phyloP scores from a whole-genome alignment of 2,113 vertebrate species.

The Panthera uncia region DNA sequence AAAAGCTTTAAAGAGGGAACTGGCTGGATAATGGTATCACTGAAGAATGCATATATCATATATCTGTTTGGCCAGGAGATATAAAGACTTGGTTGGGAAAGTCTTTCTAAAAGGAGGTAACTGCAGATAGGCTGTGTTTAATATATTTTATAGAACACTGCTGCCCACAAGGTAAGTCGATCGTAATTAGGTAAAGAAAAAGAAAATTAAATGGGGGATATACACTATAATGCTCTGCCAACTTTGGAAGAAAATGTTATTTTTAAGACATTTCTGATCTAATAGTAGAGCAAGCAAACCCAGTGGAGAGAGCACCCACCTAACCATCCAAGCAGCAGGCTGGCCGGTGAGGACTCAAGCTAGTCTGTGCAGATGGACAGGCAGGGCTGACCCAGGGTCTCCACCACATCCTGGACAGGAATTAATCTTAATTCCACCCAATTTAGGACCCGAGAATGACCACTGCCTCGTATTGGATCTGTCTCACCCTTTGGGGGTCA shows the following conservation, averaged over 20 bases:
- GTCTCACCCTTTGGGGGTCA: not conserved
- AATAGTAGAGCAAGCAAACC: not conserved
- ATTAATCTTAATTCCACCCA: not conserved
- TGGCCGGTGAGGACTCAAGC: not conserved
- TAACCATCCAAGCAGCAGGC: not conserved
- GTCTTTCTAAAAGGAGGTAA: slow-evolving; percentile 8
- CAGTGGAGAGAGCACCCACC: not conserved
- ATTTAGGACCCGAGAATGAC: not conserved
- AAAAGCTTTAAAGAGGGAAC: slow-evolving; percentile 33
- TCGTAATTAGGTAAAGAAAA: not conserved
- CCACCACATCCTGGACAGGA: accelerated
- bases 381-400: not conserved
- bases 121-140: not conserved
- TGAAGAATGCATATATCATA: slow-evolving; percentile 37
- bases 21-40: not conserved
- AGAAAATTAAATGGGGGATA: not conserved
- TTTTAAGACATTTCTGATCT: not conserved
- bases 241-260: not conserved
- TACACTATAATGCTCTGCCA: not conserved
- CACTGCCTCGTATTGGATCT: not conserved
- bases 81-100: not conserved
- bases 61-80: not conserved
- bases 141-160: not conserved
- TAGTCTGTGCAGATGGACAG: not conserved
- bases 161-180: not conserved